These are phyloP conservation scores for Gerosis bhagava DNA, from an alignment of 2,888 invertebrate genomes.

Conservation along the genomic window DNA sequence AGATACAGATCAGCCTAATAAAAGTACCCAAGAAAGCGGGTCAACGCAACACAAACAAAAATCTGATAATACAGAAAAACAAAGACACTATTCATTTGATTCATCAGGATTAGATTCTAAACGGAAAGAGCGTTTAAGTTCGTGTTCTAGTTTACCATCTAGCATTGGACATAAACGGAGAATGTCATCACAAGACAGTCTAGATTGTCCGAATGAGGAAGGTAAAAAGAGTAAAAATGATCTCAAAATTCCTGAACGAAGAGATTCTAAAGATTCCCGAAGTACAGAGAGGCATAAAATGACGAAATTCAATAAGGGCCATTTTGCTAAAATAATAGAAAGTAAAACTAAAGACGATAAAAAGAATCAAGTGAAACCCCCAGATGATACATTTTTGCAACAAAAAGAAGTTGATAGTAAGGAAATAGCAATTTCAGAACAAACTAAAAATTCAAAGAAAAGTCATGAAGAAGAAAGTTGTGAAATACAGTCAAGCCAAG, in stretches of 20 bases:
- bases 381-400: conserved; percentile 64
- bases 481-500: conserved; percentile 49
- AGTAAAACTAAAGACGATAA: conserved; percentile 84
- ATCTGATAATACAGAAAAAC: conserved; percentile 63
- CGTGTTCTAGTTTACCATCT: conserved; percentile 83
- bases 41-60: conserved; percentile 48
- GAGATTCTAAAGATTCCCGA: conserved; percentile 87
- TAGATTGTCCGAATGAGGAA: conserved; percentile 81
- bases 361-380: conserved; percentile 77
- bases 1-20: conserved; percentile 42
- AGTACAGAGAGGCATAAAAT: conserved; percentile 67
- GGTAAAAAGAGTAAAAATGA: conserved; percentile 84
- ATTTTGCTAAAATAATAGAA: conserved; percentile 81
- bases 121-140: conserved; percentile 83
- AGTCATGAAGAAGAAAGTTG: conserved; percentile 50
- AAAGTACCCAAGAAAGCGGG: conserved; percentile 43
- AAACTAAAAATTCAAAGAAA: conserved; percentile 51
- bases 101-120: conserved; percentile 71
- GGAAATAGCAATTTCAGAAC: conserved; percentile 49
- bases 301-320: conserved; percentile 82
- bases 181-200: conserved; percentile 89
- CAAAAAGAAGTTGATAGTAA: conserved; percentile 53
- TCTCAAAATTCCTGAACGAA: conserved; percentile 79
- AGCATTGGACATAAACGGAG: conserved; percentile 87
- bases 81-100: conserved; percentile 74